Conservation (phyloP, 2,113 vertebrate genomes). For the Leucosticte australis region DNA sequence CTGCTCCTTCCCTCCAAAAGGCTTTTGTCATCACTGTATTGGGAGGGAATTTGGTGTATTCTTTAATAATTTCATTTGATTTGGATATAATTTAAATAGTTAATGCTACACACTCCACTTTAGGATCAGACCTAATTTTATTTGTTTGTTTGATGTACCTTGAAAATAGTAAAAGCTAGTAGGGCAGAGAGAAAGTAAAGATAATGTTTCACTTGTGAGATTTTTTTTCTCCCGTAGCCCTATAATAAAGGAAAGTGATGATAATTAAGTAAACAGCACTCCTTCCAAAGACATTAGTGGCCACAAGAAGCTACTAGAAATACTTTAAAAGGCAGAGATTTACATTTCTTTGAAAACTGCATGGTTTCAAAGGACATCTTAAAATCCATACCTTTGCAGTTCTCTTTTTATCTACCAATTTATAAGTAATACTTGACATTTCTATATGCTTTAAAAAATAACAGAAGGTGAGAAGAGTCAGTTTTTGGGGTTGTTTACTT, state of each 20-base stretch:
- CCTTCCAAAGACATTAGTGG: conserved; percentile 4
- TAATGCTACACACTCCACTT: neutral
- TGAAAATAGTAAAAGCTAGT: conserved; percentile 10
- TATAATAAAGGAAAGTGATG: neutral
- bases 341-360: neutral
- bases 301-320: neutral
- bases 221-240: neutral
- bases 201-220: conserved; percentile 2
- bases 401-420: neutral
- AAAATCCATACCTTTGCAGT: neutral
- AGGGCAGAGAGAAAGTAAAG: conserved; percentile 9
- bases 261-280: conserved; percentile 32
- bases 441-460: neutral
- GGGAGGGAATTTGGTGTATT: neutral
- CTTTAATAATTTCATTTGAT: conserved; percentile 57
- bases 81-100: conserved; percentile 45
- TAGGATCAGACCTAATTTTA: conserved; percentile 3
- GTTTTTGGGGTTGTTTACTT: neutral
- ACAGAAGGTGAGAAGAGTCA: neutral
- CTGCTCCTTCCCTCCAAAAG: conserved; percentile 27
- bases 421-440: neutral
- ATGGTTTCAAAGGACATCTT: neutral
- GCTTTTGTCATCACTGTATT: neutral
- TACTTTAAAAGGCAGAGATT: neutral
- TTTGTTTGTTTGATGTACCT: conserved; percentile 54